These are phyloP conservation scores for Oxyscelio sp. DNA, from an alignment of 2,888 invertebrate species.

Conservation along the genomic window DNA sequence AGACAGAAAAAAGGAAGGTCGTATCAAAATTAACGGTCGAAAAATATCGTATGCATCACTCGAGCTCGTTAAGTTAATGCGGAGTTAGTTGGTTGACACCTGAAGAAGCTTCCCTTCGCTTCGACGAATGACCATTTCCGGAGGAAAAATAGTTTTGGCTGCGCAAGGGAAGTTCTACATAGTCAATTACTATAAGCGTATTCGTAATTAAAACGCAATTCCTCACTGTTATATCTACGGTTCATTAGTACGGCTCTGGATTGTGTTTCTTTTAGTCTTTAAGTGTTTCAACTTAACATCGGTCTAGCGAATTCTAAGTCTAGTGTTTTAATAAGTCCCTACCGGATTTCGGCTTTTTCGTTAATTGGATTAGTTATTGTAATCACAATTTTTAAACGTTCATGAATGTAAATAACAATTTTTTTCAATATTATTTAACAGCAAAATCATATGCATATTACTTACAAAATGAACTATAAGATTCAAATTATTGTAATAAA, in stretches of 20 bases:
- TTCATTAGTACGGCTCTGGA: constrained; percentile 11
- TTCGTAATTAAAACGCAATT: constrained; percentile 41
- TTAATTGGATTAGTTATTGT: too few relatives aligned
- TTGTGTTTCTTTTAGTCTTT: constrained; percentile 9
- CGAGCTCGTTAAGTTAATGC: not conserved
- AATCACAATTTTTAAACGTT: too few relatives aligned
- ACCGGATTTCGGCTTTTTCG: not conserved
- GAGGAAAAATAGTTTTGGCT: constrained; percentile 34
- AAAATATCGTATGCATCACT: not conserved
- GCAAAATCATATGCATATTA: too few relatives aligned
- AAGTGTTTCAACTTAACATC: constrained; percentile 30
- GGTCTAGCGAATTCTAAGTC: constrained; percentile 32
- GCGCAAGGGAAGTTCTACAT: constrained; percentile 28
- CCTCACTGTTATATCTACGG: constrained; percentile 38
- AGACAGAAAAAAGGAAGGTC: not conserved
- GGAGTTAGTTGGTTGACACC: not conserved
- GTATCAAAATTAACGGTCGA: not conserved
- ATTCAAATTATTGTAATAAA: too few relatives aligned
- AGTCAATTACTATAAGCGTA: constrained; percentile 54
- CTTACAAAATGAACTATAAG: too few relatives aligned
- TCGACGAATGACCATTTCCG: not conserved
- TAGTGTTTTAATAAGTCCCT: constrained; percentile 12
- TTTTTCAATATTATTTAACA: too few relatives aligned
- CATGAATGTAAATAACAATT: too few relatives aligned
- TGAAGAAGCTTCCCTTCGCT: constrained; percentile 13